phyloP scores from a whole-genome alignment of 1,140 invertebrate species.

The Trichonephila clavata region DNA sequence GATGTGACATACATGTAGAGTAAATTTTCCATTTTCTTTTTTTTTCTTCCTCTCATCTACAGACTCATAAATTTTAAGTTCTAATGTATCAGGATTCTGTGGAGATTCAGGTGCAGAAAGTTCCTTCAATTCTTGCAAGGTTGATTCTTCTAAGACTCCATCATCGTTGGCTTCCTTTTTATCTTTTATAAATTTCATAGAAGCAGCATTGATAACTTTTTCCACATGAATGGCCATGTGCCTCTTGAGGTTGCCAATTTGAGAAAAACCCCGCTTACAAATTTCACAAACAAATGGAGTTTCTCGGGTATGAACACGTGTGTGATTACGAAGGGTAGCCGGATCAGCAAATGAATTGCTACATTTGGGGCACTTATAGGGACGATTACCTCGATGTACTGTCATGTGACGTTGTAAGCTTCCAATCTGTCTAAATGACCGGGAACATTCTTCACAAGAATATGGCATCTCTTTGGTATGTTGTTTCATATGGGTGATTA shows the following conservation, averaged over 20 bases:
- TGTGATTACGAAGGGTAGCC: slow-evolving; percentile 82
- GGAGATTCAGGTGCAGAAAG: neutral
- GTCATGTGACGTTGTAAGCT: slow-evolving; percentile 79
- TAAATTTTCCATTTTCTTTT: neutral
- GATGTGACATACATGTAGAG: neutral
- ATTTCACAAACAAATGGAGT: slow-evolving; percentile 93
- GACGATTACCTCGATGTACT: slow-evolving; percentile 81
- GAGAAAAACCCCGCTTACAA: slow-evolving; percentile 93
- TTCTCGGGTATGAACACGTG: slow-evolving; percentile 87
- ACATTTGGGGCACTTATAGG: slow-evolving; percentile 81
- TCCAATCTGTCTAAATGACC: slow-evolving; percentile 50
- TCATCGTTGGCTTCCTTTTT: neutral
- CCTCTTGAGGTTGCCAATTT: slow-evolving; percentile 93
- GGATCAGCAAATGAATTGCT: slow-evolving; percentile 79
- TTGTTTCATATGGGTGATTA: neutral
- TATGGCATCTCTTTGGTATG: neutral
- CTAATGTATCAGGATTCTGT: too few species aligned
- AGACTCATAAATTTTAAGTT: too few species aligned
- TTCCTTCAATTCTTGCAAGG: neutral
- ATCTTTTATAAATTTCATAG: neutral
- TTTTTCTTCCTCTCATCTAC: neutral
- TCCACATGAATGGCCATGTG: slow-evolving; percentile 91
- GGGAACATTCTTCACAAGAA: neutral
- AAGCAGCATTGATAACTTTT: neutral
- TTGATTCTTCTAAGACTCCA: neutral